These are phyloP conservation scores for Phylloscopus trochiloides DNA, from an alignment of 2,113 vertebrate genomes.

Conservation along the genomic window DNA sequence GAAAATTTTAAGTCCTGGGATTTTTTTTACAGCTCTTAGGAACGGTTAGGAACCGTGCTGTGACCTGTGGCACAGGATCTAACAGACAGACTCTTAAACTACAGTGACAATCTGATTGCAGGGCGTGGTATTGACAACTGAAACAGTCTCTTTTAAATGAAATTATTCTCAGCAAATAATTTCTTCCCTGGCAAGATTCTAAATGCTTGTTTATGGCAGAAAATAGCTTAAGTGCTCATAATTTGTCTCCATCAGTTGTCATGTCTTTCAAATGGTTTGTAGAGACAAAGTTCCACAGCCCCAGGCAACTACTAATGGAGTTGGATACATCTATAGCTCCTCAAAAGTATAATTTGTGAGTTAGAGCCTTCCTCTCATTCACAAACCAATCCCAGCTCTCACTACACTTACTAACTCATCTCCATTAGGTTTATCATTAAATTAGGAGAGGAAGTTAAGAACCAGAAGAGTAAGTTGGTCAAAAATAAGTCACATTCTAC, in stretches of 20 bases:
- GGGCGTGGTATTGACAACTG: not conserved
- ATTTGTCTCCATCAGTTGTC: not conserved
- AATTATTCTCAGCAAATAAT: not conserved
- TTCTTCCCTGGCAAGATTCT: not conserved
- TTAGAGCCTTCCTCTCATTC: not conserved
- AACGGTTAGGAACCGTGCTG: not conserved
- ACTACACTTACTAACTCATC: not conserved
- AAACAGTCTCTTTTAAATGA: not conserved
- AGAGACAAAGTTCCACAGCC: not conserved
- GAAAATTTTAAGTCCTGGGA: not conserved
- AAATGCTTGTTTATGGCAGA: not conserved
- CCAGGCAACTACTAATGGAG: not conserved
- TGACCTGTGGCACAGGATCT: not conserved
- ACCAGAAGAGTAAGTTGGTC: not conserved
- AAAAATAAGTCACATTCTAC: not conserved
- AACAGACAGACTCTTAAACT: not conserved
- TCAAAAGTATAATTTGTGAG: not conserved
- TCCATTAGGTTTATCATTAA: not conserved
- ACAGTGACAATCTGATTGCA: not conserved
- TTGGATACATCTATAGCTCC: not conserved
- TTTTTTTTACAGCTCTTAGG: not conserved
- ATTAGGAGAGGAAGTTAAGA: not conserved
- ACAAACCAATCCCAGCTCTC: not conserved
- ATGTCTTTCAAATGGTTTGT: not conserved
- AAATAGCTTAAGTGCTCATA: not conserved